phyloP scores from a whole-genome alignment of 2,113 vertebrate genomes.

The Cyrtonyx montezumae region DNA sequence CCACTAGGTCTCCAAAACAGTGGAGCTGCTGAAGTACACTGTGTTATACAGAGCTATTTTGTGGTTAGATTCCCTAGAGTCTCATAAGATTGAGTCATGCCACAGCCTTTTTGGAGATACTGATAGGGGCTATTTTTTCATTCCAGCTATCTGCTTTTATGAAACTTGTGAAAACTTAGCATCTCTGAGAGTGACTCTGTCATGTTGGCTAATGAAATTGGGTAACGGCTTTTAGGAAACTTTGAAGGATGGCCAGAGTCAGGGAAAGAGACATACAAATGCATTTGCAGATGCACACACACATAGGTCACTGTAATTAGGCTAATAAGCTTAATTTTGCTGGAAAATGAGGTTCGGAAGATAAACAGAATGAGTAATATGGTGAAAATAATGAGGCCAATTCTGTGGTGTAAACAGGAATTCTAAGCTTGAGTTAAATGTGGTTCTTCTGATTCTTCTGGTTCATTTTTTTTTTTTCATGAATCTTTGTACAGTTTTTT shows the following conservation, averaged over 20 bases:
- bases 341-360: background rate
- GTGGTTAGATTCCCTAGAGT: background rate
- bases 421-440: background rate
- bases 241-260: background rate
- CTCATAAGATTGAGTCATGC: background rate
- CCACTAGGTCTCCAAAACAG: background rate
- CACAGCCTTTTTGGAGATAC: background rate
- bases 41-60: background rate
- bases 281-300: background rate
- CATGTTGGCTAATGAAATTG: background rate
- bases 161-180: background rate
- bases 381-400: background rate
- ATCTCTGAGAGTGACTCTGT: background rate
- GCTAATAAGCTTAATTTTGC: background rate
- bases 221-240: background rate
- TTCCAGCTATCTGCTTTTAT: background rate
- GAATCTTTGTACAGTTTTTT: background rate
- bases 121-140: background rate
- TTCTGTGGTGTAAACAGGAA: background rate
- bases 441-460: background rate
- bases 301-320: background rate
- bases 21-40: background rate
- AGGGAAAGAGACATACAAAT: background rate
- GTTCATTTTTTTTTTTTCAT: background rate
- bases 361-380: background rate